These are phyloP conservation scores for Lithophane ornitopus DNA, from an alignment of 2,888 invertebrate genomes.

Conservation along the genomic window DNA sequence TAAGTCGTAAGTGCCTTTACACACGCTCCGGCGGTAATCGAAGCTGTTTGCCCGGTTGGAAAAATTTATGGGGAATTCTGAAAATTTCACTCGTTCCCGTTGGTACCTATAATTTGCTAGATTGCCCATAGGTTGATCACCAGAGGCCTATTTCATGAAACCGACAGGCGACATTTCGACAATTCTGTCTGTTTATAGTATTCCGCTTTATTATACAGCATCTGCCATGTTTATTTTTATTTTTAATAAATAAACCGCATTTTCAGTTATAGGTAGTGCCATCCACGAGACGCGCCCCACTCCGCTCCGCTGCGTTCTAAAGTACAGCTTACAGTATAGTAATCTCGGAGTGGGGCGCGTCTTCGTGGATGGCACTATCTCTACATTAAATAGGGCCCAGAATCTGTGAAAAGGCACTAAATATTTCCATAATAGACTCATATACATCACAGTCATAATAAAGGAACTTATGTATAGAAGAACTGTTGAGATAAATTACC, in stretches of 20 bases:
- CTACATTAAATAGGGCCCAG: not conserved
- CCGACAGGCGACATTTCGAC: too few species aligned
- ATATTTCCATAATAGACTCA: not conserved
- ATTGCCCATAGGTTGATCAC: too few species aligned
- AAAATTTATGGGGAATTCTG: not conserved
- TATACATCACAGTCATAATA: slow-evolving; percentile 12
- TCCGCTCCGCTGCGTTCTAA: too few species aligned
- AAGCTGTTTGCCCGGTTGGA: not conserved
- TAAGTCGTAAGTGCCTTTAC: not conserved
- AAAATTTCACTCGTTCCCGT: not conserved
- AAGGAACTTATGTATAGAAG: slow-evolving; percentile 1
- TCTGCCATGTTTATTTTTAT: too few species aligned
- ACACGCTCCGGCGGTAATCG: not conserved
- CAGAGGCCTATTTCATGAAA: not conserved
- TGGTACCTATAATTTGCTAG: not conserved
- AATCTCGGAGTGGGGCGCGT: too few species aligned
- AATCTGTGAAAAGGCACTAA: not conserved
- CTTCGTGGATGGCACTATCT: too few species aligned
- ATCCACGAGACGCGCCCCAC: too few species aligned
- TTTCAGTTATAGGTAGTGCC: too few species aligned
- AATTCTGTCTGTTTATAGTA: too few species aligned
- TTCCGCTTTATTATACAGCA: not conserved
- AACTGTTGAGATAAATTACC: slow-evolving; percentile 19
- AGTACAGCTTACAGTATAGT: too few species aligned
- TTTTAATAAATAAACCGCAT: too few species aligned